These are phyloP conservation scores for Eumaeus atala DNA, from an alignment of 1,140 invertebrate species.

Conservation along the genomic window DNA sequence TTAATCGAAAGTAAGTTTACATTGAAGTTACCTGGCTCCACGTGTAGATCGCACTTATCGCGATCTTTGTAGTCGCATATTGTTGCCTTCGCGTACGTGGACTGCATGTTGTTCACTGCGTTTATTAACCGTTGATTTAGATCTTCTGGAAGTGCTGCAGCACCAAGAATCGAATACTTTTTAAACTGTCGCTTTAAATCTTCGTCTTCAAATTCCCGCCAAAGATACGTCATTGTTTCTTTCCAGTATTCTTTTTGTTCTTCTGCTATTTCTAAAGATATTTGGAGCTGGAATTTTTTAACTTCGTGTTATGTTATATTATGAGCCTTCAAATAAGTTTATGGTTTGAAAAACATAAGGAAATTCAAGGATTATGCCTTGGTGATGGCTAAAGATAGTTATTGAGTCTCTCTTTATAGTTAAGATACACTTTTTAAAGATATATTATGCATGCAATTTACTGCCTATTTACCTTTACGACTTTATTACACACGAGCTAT, in stretches of 20 bases:
- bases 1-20: not conserved
- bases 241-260: conserved; percentile 71
- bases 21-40: conserved; percentile 80
- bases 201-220: conserved; percentile 77
- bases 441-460: not conserved
- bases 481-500: not conserved
- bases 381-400: too few species aligned
- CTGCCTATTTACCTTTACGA: not conserved
- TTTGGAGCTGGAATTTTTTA: conserved; percentile 50
- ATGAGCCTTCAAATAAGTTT: not conserved
- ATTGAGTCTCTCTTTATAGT: too few species aligned
- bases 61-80: conserved; percentile 82
- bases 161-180: conserved; percentile 79
- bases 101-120: conserved; percentile 82
- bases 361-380: too few species aligned
- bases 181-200: conserved; percentile 79
- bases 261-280: conserved; percentile 59
- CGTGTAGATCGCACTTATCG: conserved; percentile 80
- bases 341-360: not conserved
- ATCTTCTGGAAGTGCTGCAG: conserved; percentile 81
- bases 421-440: too few species aligned
- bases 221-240: conserved; percentile 77
- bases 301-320: too few species aligned
- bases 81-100: conserved; percentile 86
- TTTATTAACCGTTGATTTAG: conserved; percentile 78